Evolutionary conservation across 1,140 invertebrate genomes (phyloP).

Genomic region (Drosophila virilis): DNA sequence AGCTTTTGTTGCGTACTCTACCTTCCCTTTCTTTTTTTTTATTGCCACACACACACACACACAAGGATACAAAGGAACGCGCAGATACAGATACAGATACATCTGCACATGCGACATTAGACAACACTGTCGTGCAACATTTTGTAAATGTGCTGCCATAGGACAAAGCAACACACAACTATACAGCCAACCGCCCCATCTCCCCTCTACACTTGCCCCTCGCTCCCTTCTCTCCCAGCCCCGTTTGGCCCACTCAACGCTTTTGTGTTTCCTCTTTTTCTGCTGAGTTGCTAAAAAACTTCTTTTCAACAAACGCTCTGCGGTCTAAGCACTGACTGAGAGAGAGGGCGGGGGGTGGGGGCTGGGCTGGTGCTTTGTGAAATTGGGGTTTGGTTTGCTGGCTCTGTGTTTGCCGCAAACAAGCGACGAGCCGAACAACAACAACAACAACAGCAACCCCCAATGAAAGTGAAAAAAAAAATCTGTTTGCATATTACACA

Average conservation of each 20-base stretch:
- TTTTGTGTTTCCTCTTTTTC: slow-evolving; percentile 59
- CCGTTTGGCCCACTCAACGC: slow-evolving; percentile 22
- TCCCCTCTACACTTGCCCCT: not conserved
- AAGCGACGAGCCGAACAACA: slow-evolving; percentile 54
- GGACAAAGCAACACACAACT: slow-evolving; percentile 60
- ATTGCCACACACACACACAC: slow-evolving; percentile 53
- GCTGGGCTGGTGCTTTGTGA: slow-evolving; percentile 16
- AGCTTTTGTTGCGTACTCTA: slow-evolving; percentile 72
- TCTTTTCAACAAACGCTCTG: slow-evolving; percentile 76
- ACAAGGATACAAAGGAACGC: slow-evolving; percentile 16
- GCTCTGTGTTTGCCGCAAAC: slow-evolving; percentile 68
- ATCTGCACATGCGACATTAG: slow-evolving; percentile 60
- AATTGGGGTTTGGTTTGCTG: slow-evolving; percentile 46
- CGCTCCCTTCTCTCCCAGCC: not conserved
- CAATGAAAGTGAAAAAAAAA: slow-evolving; percentile 74
- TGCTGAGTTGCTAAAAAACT: slow-evolving; percentile 82
- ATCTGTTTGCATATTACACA: slow-evolving; percentile 75
- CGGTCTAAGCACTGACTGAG: slow-evolving; percentile 34
- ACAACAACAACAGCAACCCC: slow-evolving; percentile 48
- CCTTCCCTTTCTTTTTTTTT: slow-evolving; percentile 27
- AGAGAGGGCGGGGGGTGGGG: not conserved
- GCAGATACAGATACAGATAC: slow-evolving; percentile 17
- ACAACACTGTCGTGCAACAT: slow-evolving; percentile 60
- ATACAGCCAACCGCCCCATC: not conserved
- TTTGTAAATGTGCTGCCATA: slow-evolving; percentile 69